Evolutionary conservation across 2,888 invertebrate species (phyloP), one percentile per base, ranked within the genome.

Genomic region (Dolomedes plantarius): DNA sequence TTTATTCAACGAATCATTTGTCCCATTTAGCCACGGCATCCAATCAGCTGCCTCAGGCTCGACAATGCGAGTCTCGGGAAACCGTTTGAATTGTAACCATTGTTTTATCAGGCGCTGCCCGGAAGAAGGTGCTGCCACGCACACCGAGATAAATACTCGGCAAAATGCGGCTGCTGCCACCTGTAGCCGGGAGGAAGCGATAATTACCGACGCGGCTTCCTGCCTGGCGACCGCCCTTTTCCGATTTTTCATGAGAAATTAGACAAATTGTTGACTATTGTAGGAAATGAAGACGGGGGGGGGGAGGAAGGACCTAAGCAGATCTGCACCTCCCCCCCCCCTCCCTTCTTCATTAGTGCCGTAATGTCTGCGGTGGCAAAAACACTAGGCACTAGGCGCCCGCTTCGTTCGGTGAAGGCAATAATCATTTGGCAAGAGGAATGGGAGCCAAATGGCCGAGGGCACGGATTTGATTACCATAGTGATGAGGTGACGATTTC

Each of bases 191-290:
- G 65, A 65, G 19, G 29, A 65, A 65, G 19, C 23, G 27, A 50
- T 50, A 67, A 77, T 69, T 76, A 75, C 32, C 32, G 6, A 16
- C 23, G 28, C 41, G 41, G 28, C 19, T 41, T 41, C 41, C 41
- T 41, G 41, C 41, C 11, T 16, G 6, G 16, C 7, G n/a, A 19
- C 3, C 69, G 39, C 69, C 69, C 41, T 16, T 28, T 69, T 69
- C 36, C 69, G 27, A 41, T 28, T 27, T 41, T 69, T 69, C 41
- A 39, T 41, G 39, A 41, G 69, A 36, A 69, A 69, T 69, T 69
- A 69, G 69, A 39, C 28, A 69, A 69, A 69, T 69, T 41, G 41
- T 1, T 1, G 16, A 41, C 36, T 36, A 41, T 69, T 32, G n/a
- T 23, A 69, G 39, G 69, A 39, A 69, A 69, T 69, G 69, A 69